Conservation (phyloP, 1,140 invertebrate species). For the Choristoneura fumiferana region DNA sequence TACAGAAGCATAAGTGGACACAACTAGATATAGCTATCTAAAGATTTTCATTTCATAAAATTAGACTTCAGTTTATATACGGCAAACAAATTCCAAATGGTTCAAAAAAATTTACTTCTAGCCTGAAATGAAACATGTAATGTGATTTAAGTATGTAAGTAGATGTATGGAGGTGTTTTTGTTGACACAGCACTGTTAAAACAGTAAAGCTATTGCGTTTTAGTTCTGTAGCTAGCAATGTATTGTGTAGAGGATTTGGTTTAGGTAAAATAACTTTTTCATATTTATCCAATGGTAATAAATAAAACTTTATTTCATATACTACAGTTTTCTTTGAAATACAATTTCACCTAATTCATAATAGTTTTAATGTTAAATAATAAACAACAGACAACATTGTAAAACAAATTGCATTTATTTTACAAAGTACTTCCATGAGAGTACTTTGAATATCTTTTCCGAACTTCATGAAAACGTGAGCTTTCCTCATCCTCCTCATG, state of each 20-base stretch:
- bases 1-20: no score
- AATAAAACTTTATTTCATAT: constrained; percentile 28
- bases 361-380: not conserved
- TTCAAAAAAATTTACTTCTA: not conserved
- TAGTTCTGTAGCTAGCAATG: constrained; percentile 28
- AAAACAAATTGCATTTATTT: constrained; percentile 13
- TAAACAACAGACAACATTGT: not conserved
- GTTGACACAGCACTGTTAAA: not conserved
- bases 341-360: constrained; percentile 10
- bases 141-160: not conserved
- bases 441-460: constrained; percentile 51
- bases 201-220: constrained; percentile 28
- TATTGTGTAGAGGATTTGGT: constrained; percentile 27
- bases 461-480: constrained; percentile 34
- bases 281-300: constrained; percentile 39
- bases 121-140: not conserved
- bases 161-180: not conserved
- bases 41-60: no score
- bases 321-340: constrained; percentile 21
- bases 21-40: no score
- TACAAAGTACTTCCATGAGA: constrained; percentile 57
- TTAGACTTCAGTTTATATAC: no score
- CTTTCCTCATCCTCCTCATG: constrained; percentile 64
- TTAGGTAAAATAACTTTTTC: constrained; percentile 28
- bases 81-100: not conserved